A percentile compares a stretch with the other conserved stretches of the same genome.
These are phyloP conservation scores for Bovichtus variegatus DNA, from an alignment of 2,797 vertebrate genomes.

Conservation along the genomic window DNA sequence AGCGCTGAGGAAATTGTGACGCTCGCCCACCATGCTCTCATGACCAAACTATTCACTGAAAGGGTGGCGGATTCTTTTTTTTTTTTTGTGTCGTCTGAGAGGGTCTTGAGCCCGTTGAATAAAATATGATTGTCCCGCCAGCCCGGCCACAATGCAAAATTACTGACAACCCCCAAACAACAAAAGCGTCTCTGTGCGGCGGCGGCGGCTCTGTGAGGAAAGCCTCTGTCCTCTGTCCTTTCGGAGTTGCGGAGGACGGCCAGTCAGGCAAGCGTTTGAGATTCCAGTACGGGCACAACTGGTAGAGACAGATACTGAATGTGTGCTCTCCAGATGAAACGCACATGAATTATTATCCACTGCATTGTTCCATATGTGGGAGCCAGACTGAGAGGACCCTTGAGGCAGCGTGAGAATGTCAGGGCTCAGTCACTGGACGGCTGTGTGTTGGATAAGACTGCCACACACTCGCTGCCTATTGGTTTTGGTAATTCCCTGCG, in stretches of 20 bases:
- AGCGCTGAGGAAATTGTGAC: neutral
- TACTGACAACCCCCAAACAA: slow-evolving; percentile 64
- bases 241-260: slow-evolving; percentile 67
- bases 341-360: slow-evolving; percentile 83
- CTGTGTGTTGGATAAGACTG: slow-evolving; percentile 29
- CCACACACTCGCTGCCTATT: slow-evolving; percentile 23
- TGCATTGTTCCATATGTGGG: slow-evolving; percentile 80
- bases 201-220: slow-evolving; percentile 68
- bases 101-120: slow-evolving; percentile 77
- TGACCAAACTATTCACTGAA: slow-evolving; percentile 68
- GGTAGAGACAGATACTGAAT: slow-evolving; percentile 70
- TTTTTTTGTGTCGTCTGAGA: slow-evolving; percentile 67
- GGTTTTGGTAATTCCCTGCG: slow-evolving; percentile 22
- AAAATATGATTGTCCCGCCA: slow-evolving; percentile 82
- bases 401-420: slow-evolving; percentile 61
- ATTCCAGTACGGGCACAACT: slow-evolving; percentile 81
- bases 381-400: slow-evolving; percentile 69
- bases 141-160: slow-evolving; percentile 68
- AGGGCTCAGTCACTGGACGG: slow-evolving; percentile 53
- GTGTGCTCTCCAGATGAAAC: slow-evolving; percentile 77
- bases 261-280: slow-evolving; percentile 68
- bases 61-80: slow-evolving; percentile 60
- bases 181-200: slow-evolving; percentile 83
- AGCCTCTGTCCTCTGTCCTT: slow-evolving; percentile 81
- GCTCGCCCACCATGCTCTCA: slow-evolving; percentile 71